A percentile compares a stretch with the other conserved stretches of the same genome.
Evolutionary conservation across 2,797 vertebrate species (phyloP).

Genomic region (Pangasius macronema): DNA sequence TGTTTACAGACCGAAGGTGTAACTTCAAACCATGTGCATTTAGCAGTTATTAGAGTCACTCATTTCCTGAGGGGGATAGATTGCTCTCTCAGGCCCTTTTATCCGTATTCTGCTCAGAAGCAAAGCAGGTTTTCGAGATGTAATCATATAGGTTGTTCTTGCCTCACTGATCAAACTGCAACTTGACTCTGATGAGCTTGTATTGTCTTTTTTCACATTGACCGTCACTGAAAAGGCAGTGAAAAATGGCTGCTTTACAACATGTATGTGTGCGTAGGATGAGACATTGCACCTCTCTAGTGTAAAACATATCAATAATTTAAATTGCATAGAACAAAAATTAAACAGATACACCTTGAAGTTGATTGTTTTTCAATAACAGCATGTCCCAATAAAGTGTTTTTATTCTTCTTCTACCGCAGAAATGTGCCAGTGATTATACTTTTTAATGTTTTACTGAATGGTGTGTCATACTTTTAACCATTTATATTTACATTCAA

Average conservation of each 20-base stretch:
- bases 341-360: too few species aligned
- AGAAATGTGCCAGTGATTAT: neutral
- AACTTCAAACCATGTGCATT: conserved; percentile 77
- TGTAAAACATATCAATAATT: neutral
- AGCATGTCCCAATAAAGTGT: neutral
- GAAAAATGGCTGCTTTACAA: neutral
- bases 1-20: conserved; percentile 72
- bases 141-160: conserved; percentile 70
- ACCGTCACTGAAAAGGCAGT: neutral
- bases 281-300: neutral
- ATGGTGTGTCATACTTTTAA: neutral
- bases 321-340: neutral
- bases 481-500: neutral
- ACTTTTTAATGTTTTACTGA: neutral
- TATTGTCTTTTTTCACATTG: neutral
- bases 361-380: neutral
- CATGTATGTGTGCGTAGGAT: neutral
- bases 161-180: conserved; percentile 78
- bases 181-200: conserved; percentile 27
- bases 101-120: conserved; percentile 65
- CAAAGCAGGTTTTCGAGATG: conserved; percentile 70
- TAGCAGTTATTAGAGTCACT: conserved; percentile 65
- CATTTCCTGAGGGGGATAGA: conserved; percentile 76
- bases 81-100: conserved; percentile 65
- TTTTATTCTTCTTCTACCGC: neutral